Percentiles rank a stretch among this genome's conserved stretches.
Evolutionary conservation across 64 coral and sea anemone genomes (phyloP).

Genomic region (Cladopsammia gracilis): DNA sequence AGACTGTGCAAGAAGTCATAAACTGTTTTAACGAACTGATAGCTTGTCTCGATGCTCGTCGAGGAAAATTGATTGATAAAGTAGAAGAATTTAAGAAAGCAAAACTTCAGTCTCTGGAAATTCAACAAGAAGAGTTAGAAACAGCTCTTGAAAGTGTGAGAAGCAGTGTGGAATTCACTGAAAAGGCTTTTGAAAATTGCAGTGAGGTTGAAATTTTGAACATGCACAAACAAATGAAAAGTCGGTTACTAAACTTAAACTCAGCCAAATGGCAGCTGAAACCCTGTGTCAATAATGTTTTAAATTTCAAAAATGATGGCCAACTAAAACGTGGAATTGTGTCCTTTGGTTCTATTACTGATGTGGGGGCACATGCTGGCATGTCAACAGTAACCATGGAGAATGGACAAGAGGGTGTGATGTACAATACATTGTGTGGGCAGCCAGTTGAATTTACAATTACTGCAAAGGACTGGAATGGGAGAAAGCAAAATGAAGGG

Average conservation of each 20-base stretch:
- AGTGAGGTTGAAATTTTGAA: conserved; percentile 66
- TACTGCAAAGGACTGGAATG: conserved; percentile 48
- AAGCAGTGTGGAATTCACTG: conserved; percentile 58
- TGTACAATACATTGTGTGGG: conserved; percentile 61
- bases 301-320: conserved; percentile 16
- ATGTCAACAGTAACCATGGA: conserved; percentile 44
- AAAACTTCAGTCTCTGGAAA: not conserved
- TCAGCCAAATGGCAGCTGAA: conserved; percentile 21
- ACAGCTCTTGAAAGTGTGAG: conserved; percentile 16
- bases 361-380: not conserved
- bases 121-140: not conserved
- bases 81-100: not conserved
- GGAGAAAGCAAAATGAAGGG: conserved; percentile 28
- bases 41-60: not conserved
- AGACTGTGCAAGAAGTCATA: conserved; percentile 19
- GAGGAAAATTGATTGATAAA: not conserved
- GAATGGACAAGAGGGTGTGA: conserved; percentile 30
- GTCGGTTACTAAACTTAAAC: conserved; percentile 21
- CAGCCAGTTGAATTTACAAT: conserved; percentile 53
- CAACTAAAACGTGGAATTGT: not conserved
- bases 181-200: conserved; percentile 57
- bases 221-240: conserved; percentile 39
- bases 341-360: conserved; percentile 4
- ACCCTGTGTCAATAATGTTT: not conserved
- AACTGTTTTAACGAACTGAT: not conserved